Conservation (phyloP, 1,140 invertebrate genomes). For the Listronotus bonariensis region DNA sequence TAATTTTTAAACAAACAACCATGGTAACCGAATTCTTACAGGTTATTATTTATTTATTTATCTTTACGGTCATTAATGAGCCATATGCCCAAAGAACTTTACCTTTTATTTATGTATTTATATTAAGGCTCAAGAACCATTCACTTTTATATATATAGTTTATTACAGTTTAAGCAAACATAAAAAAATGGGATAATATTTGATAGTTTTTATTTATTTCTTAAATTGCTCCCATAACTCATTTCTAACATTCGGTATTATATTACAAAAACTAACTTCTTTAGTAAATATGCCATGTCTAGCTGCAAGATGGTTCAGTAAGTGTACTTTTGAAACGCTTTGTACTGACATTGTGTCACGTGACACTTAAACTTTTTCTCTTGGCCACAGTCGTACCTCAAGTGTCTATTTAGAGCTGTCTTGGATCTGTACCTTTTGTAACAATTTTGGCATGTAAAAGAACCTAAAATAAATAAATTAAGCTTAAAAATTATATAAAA, state of each 20-base stretch:
- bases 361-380: slow-evolving; percentile 55
- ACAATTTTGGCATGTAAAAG: slow-evolving; percentile 34
- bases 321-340: slow-evolving; percentile 54
- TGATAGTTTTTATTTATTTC: too few species aligned
- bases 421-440: slow-evolving; percentile 36
- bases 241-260: neutral
- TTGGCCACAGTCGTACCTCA: slow-evolving; percentile 61
- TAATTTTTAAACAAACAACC: too few species aligned
- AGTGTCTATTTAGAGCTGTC: slow-evolving; percentile 48
- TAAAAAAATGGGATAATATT: too few species aligned
- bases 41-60: too few species aligned
- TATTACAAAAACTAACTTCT: neutral
- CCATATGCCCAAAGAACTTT: too few species aligned
- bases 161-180: too few species aligned
- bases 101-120: too few species aligned
- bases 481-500: neutral
- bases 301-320: slow-evolving; percentile 20
- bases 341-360: slow-evolving; percentile 50
- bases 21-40: too few species aligned
- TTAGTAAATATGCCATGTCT: slow-evolving; percentile 2
- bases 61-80: too few species aligned
- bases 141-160: too few species aligned
- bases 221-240: neutral
- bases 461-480: slow-evolving; percentile 19
- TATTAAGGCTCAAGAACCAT: too few species aligned